phyloP scores from a whole-genome alignment of 2,113 vertebrate genomes.

The Clupea harengus region DNA sequence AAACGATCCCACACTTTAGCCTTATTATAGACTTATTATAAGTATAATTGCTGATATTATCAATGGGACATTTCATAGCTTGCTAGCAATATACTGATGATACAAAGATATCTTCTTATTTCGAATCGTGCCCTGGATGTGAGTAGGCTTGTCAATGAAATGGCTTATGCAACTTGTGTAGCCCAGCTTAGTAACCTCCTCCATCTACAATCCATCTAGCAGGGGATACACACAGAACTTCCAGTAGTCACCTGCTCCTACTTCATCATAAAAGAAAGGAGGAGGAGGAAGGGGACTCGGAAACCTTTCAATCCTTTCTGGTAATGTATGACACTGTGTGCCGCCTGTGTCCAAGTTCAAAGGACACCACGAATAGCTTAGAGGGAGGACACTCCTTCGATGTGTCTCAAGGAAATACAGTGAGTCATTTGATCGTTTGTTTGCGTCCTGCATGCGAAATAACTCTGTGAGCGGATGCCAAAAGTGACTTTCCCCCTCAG shows the following conservation, averaged over 20 bases:
- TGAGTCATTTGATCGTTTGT: constrained; percentile 18
- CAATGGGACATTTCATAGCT: neutral
- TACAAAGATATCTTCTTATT: neutral
- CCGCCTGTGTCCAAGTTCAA: neutral
- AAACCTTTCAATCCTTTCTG: neutral
- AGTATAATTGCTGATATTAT: neutral
- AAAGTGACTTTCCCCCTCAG: neutral
- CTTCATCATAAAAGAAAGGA: neutral
- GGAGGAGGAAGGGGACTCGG: neutral
- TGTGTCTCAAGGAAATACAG: constrained; percentile 3
- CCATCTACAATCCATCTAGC: neutral
- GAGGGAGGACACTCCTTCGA: neutral
- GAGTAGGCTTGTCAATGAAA: neutral
- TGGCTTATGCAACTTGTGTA: neutral
- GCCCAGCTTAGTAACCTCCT: neutral
- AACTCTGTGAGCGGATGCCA: neutral
- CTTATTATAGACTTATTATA: neutral
- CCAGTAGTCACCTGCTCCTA: neutral
- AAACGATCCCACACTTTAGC: neutral
- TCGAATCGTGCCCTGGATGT: neutral
- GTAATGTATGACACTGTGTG: neutral
- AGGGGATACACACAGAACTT: neutral
- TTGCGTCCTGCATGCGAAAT: neutral
- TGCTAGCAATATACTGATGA: neutral
- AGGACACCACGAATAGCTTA: neutral